Base-by-base conservation (phyloP, 1,140 invertebrate genomes). In the Atopsyche davidsoni region DNA sequence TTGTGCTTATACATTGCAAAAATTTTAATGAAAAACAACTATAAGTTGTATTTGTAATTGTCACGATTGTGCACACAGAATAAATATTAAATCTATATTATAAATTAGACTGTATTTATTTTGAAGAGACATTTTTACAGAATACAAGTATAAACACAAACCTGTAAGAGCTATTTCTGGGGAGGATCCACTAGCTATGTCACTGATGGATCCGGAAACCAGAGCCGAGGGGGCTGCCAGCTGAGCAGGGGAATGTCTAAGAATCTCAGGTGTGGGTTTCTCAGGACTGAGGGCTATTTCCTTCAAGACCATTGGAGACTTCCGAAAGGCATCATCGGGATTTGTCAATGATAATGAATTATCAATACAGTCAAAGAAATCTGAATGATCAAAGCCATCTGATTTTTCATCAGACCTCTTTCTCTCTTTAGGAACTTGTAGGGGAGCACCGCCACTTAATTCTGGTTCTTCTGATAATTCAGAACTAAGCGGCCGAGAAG, bases 181-280 rank as follows among this genome's bases (percentile, higher is more conserved):
- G 0, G 78, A 80, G 47, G 77, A 79, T 7, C 74, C 77, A 55
- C 76, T 79, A 10, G 72, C 64, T 3, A 78, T 73, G 57, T 80
- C 78, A 35, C 77, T 79, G 9, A 78, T 68, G 21, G 78, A 80
- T 0, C 75, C 77, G 0, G 76, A 73, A 0, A 73, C 77, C 17
- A 76, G 54, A 19, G 68, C 52, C 18, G 61, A 60, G 2, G 66
- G 64, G 17, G 69, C 62, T 13, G 64, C 64, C 40, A 64, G 60
- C 11, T 66, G 40, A 3, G 54, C 38, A 9, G 52, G 52, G 10
- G 40, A 42, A 19, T 10, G 13, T 23, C 32, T 36, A n/a, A 50
- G 21, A 0, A 43, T 14, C 14, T 42, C 38, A 25, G 34, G 18
- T 9, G 56, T 36, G 3, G 57, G 46, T n/a, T 57, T 62, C 16